phyloP scores from a whole-genome alignment of 2,113 vertebrate genomes.

The Phrynocephalus versicolor region DNA sequence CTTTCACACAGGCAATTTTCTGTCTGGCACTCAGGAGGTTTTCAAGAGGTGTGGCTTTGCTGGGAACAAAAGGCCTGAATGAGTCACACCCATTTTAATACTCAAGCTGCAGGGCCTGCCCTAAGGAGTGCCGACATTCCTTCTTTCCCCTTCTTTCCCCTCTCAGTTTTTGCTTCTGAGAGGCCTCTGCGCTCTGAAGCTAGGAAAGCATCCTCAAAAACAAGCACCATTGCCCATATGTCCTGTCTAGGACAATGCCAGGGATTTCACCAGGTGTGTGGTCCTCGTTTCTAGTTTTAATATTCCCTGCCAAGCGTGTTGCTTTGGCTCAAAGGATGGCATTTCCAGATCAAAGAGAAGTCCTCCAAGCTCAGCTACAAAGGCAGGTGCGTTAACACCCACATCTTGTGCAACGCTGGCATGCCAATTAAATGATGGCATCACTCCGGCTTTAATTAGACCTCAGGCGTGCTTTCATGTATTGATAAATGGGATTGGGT shows the following conservation, averaged over 20 bases:
- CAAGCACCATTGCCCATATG: conserved; percentile 37
- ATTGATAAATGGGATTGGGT: conserved; percentile 14
- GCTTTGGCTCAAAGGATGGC: conserved; percentile 9
- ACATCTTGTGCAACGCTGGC: conserved; percentile 18
- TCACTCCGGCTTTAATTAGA: conserved; percentile 10
- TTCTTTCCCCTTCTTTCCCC: conserved; percentile 61
- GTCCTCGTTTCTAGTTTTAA: conserved; percentile 17
- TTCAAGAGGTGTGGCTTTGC: conserved; percentile 65
- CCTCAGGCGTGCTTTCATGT: conserved; percentile 25
- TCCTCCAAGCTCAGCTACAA: background rate
- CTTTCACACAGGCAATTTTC: conserved; percentile 65
- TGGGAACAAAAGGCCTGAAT: conserved; percentile 58
- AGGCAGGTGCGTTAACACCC: conserved; percentile 11
- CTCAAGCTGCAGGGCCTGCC: conserved; percentile 65
- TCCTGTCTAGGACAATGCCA: conserved; percentile 21
- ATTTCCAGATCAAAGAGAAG: conserved; percentile 50
- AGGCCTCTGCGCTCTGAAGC: conserved; percentile 58
- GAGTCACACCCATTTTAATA: conserved; percentile 67
- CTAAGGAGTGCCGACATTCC: conserved; percentile 64
- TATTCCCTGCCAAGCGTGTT: conserved; percentile 37
- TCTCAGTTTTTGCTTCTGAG: conserved; percentile 57
- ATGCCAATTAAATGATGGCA: conserved; percentile 12
- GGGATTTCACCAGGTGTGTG: background rate
- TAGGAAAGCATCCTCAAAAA: conserved; percentile 65
- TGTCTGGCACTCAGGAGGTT: conserved; percentile 61